Conservation (phyloP, 1,140 invertebrate species). For the Globodera ellingtonae region DNA sequence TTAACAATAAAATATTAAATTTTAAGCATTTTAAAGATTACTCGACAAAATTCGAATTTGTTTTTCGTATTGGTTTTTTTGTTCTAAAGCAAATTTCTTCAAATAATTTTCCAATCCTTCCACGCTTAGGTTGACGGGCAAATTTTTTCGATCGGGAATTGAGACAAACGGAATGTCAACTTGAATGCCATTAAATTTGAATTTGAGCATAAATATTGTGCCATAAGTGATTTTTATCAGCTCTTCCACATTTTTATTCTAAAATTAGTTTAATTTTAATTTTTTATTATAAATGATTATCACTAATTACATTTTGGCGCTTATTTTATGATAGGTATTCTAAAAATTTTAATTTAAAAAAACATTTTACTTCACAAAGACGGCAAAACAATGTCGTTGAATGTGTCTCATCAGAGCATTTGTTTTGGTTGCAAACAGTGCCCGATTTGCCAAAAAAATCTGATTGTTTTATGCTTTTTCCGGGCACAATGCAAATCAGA, state of each 20-base stretch:
- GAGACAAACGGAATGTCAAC: not conserved
- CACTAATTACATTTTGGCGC: too few relatives aligned
- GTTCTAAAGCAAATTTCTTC: not conserved
- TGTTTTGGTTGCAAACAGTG: not conserved
- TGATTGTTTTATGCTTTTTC: not conserved
- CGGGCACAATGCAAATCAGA: not conserved
- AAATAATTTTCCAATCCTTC: not conserved
- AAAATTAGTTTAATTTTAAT: too few relatives aligned
- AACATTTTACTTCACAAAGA: not conserved
- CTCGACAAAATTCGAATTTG: not conserved
- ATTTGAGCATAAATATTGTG: not conserved
- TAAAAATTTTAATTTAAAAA: too few relatives aligned
- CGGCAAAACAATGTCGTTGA: not conserved
- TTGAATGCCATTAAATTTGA: not conserved
- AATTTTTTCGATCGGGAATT: not conserved
- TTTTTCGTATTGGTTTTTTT: not conserved
- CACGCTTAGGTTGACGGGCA: not conserved
- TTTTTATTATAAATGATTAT: too few relatives aligned
- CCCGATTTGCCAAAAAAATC: not conserved
- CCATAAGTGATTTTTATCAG: not conserved
- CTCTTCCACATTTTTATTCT: not conserved
- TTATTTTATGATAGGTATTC: too few relatives aligned
- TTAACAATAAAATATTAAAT: too few relatives aligned
- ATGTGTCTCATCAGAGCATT: not conserved
- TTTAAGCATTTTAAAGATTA: not conserved